Evolutionary conservation across 2,797 vertebrate genomes (phyloP), one percentile per base, ranked within the genome.

Genomic region (Zonotrichia albicollis): DNA sequence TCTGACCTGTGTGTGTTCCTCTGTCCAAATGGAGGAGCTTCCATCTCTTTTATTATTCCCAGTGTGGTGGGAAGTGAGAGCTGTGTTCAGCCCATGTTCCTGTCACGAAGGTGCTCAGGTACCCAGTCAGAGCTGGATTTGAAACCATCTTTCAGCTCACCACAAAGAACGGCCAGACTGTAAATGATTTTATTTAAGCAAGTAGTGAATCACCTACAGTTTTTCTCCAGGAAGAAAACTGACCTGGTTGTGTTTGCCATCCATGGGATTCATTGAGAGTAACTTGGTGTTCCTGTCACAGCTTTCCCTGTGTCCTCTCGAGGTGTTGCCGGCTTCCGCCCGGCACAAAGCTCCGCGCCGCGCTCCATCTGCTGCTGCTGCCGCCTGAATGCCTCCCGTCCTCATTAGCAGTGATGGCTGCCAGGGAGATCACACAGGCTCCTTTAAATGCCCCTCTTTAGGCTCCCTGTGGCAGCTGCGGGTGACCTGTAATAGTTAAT

Each of bases 381-480:
- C 48, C 32, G 76, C 36, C 42, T 88, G 88, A 94, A 81, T 68
- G 2, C 80, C 90, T 86, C 73, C 85, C 0, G 0, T 71, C 64
- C 87, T 82, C 85, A 14, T 64, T 50, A 82, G 6, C 13, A 40
- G 54, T 2, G 46, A 36, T 0, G 43, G 45, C 93, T 94, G 89
- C 94, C 91, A 94, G 40, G 34, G 61, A 43, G 19, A 48, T 1
- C 89, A 90, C 8, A 95, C 76, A 90, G 89, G 25, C 73, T 93
- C 20, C 2, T 81, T 94, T 43, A 51, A 91, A n/a, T 12, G n/a
- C n/a, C 89, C 43, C 46, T 91, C 76, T 94, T 74, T 25, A 30
- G 53, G 65, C 87, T 61, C 70, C 53, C 36, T 48, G 84, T 92
- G 76, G 82, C 95, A 95, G 95, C 95, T 96, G 68, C 1, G 58